Evolutionary conservation across 64 coral and sea anemone genomes (phyloP).

Genomic region (Platygyra sinensis): DNA sequence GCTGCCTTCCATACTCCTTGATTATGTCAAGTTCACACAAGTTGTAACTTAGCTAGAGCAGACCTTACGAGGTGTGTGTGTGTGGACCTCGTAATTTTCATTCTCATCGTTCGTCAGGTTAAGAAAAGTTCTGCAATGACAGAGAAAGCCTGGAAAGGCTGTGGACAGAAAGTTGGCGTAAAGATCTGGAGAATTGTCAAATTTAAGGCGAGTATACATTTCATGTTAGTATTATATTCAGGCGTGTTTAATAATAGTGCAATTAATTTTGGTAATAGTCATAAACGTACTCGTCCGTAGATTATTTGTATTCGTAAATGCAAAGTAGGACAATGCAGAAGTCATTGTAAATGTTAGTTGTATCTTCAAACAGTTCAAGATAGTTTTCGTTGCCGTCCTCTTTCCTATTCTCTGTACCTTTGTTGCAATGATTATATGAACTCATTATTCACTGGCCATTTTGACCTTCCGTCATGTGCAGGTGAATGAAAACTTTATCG

Average conservation of each 20-base stretch:
- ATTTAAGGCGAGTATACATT: slow-evolving; percentile 69
- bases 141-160: slow-evolving; percentile 83
- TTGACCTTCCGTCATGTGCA: slow-evolving; percentile 6
- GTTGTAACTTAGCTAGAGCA: neutral
- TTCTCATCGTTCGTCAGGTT: slow-evolving; percentile 41
- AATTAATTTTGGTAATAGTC: no score
- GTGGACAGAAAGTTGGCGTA: slow-evolving; percentile 63
- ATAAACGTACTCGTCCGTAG: no score
- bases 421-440: neutral
- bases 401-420: neutral
- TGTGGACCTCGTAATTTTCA: neutral
- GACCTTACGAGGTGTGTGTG: neutral
- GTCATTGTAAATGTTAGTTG: no score
- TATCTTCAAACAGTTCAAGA: no score
- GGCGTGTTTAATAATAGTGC: no score
- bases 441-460: neutral
- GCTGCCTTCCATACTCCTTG: no score
- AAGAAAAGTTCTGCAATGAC: slow-evolving; percentile 79
- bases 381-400: neutral
- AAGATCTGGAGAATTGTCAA: slow-evolving; percentile 94
- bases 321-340: no score
- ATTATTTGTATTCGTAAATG: no score
- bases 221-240: no score
- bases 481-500: neutral
- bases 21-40: no score